Conservation (phyloP, 2,888 invertebrate species). For the Emmelina monodactyla region DNA sequence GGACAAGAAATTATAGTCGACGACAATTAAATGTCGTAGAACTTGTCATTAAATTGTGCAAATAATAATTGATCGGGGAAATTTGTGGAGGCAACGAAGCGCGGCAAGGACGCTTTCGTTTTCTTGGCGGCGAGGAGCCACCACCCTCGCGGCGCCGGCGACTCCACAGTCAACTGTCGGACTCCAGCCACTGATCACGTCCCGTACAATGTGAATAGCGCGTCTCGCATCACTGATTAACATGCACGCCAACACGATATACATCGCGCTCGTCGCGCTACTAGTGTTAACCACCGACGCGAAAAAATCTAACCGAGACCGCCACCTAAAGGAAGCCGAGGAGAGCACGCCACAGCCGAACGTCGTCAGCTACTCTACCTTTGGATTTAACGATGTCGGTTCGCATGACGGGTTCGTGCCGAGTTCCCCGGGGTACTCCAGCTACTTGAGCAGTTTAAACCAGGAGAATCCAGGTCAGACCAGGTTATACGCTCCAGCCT, state of each 20-base stretch:
- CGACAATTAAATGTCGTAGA: constrained; percentile 19
- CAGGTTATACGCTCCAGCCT: constrained; percentile 45
- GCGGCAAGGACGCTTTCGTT: constrained; percentile 53
- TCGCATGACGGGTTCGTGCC: constrained; percentile 49
- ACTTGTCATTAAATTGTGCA: constrained; percentile 37
- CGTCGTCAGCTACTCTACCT: constrained; percentile 53
- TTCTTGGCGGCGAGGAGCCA: constrained; percentile 38
- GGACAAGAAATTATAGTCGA: constrained; percentile 22
- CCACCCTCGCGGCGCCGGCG: constrained; percentile 21
- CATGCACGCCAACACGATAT: constrained; percentile 39
- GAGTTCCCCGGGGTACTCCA: constrained; percentile 47
- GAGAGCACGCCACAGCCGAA: constrained; percentile 42
- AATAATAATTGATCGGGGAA: constrained; percentile 52
- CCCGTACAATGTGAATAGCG: constrained; percentile 43
- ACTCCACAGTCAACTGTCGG: constrained; percentile 41
- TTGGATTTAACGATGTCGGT: constrained; percentile 53
- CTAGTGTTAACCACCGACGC: constrained; percentile 26
- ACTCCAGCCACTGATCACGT: constrained; percentile 39
- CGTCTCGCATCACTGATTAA: constrained; percentile 27
- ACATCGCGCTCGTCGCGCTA: constrained; percentile 29
- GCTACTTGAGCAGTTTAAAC: constrained; percentile 29
- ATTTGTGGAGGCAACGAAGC: constrained; percentile 43
- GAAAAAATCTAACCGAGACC: constrained; percentile 37
- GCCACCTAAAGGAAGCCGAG: constrained; percentile 33
- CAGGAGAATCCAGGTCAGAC: constrained; percentile 34